Base-by-base conservation (phyloP, 1,140 invertebrate genomes). In the Cyclargus thomasi region DNA sequence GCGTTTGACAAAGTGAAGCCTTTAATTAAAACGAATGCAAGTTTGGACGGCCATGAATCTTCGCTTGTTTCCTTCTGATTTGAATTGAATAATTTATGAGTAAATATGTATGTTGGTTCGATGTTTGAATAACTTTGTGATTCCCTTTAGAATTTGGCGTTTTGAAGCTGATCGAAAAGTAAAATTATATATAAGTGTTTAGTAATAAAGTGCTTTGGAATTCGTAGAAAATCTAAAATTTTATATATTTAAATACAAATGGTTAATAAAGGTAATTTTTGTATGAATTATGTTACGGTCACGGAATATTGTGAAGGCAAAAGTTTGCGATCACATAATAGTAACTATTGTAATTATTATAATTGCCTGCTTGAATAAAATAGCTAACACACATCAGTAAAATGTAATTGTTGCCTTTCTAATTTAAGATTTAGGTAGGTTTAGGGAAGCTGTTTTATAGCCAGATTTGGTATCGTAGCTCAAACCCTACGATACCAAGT, bases 21-120 rank as follows among this genome's bases (percentile, higher is more conserved):
- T 75, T 85, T 88, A 87, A 87, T 88, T 88, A 88, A 88, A 83
- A 81, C 80, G 75, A 79, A 78, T 80, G 84, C 80, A 79, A 72
- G 72, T 74, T 74, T 70, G 62, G 18, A 59, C 55, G 55, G 4
- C 18, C 18, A 59, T 59, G 11, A 59, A 20, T 59, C 17, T 8
- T 59, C 55, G 17, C 55, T 59, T 59, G 18, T 59, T 59, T 20
- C 55, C 17, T 11, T 18, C 20, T 11, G 1, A 47, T 47, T 47
- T 47, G 39, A 47, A 47, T 47, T 47, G 39, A 11, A 47, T 47
- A 47, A 47, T 47, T 47, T 47, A 47, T 47, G 6, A 14, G 39
- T 47, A 47, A 16, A 16, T 47, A 47, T 47, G 36, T 39, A 39
- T 39, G 39, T 47, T 14, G 39, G 14, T 47, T 47, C 14, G 10